A percentile compares a stretch with the other conserved stretches of the same genome.
Conservation (phyloP, 35 echinoderm and acorn worm species). For the Chiridota heheva region DNA sequence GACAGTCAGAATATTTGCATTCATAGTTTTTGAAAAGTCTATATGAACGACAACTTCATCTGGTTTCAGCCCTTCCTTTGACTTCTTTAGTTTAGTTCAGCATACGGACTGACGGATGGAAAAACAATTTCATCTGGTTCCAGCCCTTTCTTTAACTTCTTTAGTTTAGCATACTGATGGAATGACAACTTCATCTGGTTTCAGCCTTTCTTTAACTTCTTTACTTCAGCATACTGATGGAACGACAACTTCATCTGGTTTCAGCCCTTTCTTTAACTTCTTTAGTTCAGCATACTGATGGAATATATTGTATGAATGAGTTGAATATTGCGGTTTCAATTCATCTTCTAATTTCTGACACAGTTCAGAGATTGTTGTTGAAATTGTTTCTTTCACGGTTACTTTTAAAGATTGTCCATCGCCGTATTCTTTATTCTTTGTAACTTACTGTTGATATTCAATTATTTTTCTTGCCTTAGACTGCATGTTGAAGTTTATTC, state of each 20-base stretch:
- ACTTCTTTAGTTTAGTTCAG: too few species aligned
- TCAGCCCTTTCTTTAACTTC: too few species aligned
- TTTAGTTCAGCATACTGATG: slow-evolving; percentile 30
- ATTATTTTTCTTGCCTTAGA: too few species aligned
- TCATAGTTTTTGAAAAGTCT: slow-evolving; percentile 36
- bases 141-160: too few species aligned
- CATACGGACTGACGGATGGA: slow-evolving; percentile 32
- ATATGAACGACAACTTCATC: too few species aligned
- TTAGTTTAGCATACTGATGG: neutral
- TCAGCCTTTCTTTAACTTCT: too few species aligned
- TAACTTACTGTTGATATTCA: neutral
- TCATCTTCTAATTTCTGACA: too few species aligned
- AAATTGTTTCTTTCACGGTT: neutral
- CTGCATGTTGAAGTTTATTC: neutral
- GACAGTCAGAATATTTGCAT: slow-evolving; percentile 29
- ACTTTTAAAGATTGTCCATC: neutral
- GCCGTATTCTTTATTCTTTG: neutral
- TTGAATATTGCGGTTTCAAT: neutral
- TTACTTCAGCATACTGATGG: slow-evolving; percentile 39
- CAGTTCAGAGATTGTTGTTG: neutral
- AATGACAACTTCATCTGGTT: too few species aligned
- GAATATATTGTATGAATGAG: neutral
- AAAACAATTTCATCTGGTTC: neutral
- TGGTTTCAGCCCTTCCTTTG: too few species aligned
- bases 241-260: too few species aligned